Conservation (phyloP, 2,888 invertebrate genomes). For the Argyresthia albistria region DNA sequence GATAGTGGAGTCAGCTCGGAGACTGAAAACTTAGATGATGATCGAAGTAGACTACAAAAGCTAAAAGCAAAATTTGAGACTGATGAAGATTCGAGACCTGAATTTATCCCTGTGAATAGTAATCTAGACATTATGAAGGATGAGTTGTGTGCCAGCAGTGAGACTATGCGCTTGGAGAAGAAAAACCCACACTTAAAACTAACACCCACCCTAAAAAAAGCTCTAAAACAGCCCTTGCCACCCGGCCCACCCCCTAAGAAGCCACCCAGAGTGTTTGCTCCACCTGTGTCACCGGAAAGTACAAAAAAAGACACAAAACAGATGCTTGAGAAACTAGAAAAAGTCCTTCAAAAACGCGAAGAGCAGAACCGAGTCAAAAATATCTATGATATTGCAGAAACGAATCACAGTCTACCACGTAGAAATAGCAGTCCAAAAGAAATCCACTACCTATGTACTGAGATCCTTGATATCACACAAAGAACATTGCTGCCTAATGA, state of each 20-base stretch:
- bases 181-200: slow-evolving; percentile 56
- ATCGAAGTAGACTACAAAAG: slow-evolving; percentile 7
- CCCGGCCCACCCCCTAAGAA: slow-evolving; percentile 82
- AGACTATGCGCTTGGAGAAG: slow-evolving; percentile 51
- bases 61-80: slow-evolving; percentile 13
- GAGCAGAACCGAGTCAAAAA: slow-evolving; percentile 34
- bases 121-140: slow-evolving; percentile 42
- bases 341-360: slow-evolving; percentile 65
- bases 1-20: slow-evolving; percentile 67
- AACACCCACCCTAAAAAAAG: slow-evolving; percentile 76
- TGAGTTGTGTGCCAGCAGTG: slow-evolving; percentile 42
- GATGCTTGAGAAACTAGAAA: slow-evolving; percentile 77
- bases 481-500: slow-evolving; percentile 35
- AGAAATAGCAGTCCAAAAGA: slow-evolving; percentile 34
- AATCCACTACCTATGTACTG: slow-evolving; percentile 63
- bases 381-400: slow-evolving; percentile 30
- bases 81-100: neutral
- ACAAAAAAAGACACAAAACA: slow-evolving; percentile 70
- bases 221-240: slow-evolving; percentile 78
- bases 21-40: slow-evolving; percentile 45
- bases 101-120: slow-evolving; percentile 8
- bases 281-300: slow-evolving; percentile 24
- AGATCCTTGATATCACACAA: slow-evolving; percentile 54
- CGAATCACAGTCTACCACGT: slow-evolving; percentile 25
- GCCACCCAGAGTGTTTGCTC: slow-evolving; percentile 78